phyloP scores from a whole-genome alignment of 2,113 vertebrate species.

The Tychaedon coryphoeus region DNA sequence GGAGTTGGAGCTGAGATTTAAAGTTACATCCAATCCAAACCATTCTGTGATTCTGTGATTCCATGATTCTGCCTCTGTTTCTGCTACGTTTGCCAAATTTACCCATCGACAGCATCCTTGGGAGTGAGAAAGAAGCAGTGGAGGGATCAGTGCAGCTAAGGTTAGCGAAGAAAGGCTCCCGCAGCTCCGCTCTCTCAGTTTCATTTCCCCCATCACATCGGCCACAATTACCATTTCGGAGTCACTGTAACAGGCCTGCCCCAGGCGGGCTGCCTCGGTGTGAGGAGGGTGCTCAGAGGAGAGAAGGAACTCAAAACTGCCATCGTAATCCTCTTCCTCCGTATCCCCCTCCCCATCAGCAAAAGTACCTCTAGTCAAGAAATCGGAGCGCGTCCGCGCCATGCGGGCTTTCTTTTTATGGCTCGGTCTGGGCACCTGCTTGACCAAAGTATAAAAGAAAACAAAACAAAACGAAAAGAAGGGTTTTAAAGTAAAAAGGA shows the following conservation, averaged over 20 bases:
- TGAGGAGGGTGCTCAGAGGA: constrained; percentile 84
- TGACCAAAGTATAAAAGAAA: constrained; percentile 81
- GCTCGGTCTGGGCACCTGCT: constrained; percentile 83
- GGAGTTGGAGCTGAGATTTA: background rate
- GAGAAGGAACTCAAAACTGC: constrained; percentile 78
- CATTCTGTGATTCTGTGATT: background rate
- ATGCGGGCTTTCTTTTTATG: constrained; percentile 99
- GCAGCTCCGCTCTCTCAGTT: constrained; percentile 42
- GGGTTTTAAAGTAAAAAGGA: constrained; percentile 56
- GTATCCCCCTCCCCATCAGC: constrained; percentile 89
- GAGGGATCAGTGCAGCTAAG: constrained; percentile 74
- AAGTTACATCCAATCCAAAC: background rate
- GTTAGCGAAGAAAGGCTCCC: constrained; percentile 79
- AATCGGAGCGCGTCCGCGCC: constrained; percentile 98
- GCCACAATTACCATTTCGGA: constrained; percentile 98
- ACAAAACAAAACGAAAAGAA: constrained; percentile 74
- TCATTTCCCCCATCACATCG: background rate
- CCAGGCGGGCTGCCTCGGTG: constrained; percentile 80
- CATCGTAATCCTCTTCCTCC: constrained; percentile 92
- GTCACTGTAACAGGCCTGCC: constrained; percentile 98
- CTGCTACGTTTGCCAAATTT: constrained; percentile 45
- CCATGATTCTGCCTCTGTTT: background rate
- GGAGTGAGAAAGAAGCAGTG: constrained; percentile 62
- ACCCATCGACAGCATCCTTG: constrained; percentile 46
- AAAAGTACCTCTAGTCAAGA: constrained; percentile 94